phyloP scores from a whole-genome alignment of 1,140 invertebrate genomes.

The Phortica variegata region DNA sequence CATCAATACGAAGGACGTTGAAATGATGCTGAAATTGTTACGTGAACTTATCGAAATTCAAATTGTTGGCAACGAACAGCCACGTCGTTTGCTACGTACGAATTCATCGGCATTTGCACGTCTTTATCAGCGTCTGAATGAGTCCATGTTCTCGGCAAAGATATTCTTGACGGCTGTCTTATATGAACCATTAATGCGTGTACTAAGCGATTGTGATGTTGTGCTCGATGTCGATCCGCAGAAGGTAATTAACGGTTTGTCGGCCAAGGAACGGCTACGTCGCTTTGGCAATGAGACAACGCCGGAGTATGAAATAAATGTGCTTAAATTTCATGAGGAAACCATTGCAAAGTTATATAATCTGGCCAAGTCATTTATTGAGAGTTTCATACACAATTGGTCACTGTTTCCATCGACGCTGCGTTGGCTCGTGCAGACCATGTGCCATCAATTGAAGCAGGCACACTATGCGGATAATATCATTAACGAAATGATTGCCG shows the following conservation, averaged over 20 bases:
- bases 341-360: conserved; percentile 77
- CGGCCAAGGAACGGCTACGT: conserved; percentile 52
- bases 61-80: conserved; percentile 78
- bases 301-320: conserved; percentile 69
- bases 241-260: conserved; percentile 70
- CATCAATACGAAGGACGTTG: conserved; percentile 78
- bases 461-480: conserved; percentile 67
- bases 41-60: conserved; percentile 82
- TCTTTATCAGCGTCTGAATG: conserved; percentile 87
- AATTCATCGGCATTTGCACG: conserved; percentile 85
- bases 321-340: conserved; percentile 74
- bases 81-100: conserved; percentile 77
- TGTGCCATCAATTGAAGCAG: conserved; percentile 70
- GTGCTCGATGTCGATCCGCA: conserved; percentile 91
- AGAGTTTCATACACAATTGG: conserved; percentile 82
- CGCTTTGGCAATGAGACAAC: conserved; percentile 77
- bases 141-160: conserved; percentile 86
- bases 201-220: conserved; percentile 91
- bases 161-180: conserved; percentile 91
- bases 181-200: conserved; percentile 85
- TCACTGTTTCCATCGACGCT: conserved; percentile 88
- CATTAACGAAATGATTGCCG: conserved; percentile 81
- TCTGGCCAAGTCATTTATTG: conserved; percentile 80
- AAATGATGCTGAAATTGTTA: conserved; percentile 74
- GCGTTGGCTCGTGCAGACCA: conserved; percentile 75